phyloP scores from a whole-genome alignment of 2,113 vertebrate genomes.

The Zeus faber region DNA sequence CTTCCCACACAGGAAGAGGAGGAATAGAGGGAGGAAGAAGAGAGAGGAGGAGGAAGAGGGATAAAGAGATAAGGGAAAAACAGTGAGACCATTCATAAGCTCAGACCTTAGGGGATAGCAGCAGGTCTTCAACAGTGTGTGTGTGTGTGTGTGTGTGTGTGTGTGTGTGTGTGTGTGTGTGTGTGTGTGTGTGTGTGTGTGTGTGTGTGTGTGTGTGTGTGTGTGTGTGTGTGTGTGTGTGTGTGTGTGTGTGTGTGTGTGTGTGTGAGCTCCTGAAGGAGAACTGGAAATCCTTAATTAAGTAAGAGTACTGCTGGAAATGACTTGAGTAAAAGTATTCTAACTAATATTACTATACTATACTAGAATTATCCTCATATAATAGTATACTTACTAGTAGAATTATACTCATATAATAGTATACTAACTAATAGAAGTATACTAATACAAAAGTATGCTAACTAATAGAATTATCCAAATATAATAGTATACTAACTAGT shows the following conservation, averaged over 20 bases:
- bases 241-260: conserved; percentile 9
- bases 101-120: conserved; percentile 9
- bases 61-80: conserved; percentile 50
- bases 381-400: no score
- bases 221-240: conserved; percentile 4
- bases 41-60: conserved; percentile 53
- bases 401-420: no score
- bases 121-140: conserved; percentile 1
- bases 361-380: no score
- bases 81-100: conserved; percentile 62
- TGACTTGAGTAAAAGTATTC: no score
- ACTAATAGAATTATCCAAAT: no score
- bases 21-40: conserved; percentile 44
- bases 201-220: conserved; percentile 14
- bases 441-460: no score
- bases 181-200: conserved; percentile 16
- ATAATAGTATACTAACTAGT: no score
- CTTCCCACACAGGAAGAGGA: conserved; percentile 50
- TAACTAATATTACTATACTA: no score
- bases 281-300: no score
- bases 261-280: no score
- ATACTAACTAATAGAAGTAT: no score
- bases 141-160: conserved; percentile 7
- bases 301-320: no score
- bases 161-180: conserved; percentile 6